Evolutionary conservation across 2,113 vertebrate species (phyloP).

Genomic region (Osmerus eperlanus): DNA sequence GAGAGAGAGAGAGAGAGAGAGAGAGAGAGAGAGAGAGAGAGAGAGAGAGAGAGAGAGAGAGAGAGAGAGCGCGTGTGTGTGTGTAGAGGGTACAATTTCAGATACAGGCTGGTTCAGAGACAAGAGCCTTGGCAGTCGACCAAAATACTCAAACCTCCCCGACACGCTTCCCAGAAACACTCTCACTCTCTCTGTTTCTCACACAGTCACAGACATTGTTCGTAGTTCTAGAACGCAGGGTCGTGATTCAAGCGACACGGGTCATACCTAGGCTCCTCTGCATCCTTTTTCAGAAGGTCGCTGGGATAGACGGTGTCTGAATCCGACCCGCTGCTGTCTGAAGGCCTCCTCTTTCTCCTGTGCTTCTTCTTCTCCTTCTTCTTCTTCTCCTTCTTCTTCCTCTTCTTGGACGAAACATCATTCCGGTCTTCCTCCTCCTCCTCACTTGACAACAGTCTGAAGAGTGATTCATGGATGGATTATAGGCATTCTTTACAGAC

Average conservation of each 20-base stretch:
- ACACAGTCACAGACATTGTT: too few relatives aligned
- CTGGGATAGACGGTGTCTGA: slow-evolving; percentile 66
- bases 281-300: slow-evolving; percentile 68
- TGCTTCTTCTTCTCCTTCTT: slow-evolving; percentile 80
- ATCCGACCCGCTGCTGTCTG: slow-evolving; percentile 64
- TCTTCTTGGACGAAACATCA: slow-evolving; percentile 64
- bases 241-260: neutral
- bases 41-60: too few relatives aligned
- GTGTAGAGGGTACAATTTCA: slow-evolving; percentile 6
- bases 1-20: too few relatives aligned
- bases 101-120: too few relatives aligned
- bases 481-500: too few relatives aligned
- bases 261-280: slow-evolving; percentile 7
- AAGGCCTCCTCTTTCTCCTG: slow-evolving; percentile 61
- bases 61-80: too few relatives aligned
- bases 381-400: slow-evolving; percentile 75
- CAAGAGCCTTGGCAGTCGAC: too few relatives aligned
- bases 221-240: too few relatives aligned
- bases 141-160: too few relatives aligned
- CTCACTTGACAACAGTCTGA: slow-evolving; percentile 21
- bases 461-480: neutral
- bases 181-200: neutral
- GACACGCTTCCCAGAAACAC: neutral
- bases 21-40: too few relatives aligned
- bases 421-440: slow-evolving; percentile 46